Evolutionary conservation across 2,888 invertebrate genomes (phyloP), one percentile per base, ranked within the genome.

Genomic region (Chydorus sphaericus): DNA sequence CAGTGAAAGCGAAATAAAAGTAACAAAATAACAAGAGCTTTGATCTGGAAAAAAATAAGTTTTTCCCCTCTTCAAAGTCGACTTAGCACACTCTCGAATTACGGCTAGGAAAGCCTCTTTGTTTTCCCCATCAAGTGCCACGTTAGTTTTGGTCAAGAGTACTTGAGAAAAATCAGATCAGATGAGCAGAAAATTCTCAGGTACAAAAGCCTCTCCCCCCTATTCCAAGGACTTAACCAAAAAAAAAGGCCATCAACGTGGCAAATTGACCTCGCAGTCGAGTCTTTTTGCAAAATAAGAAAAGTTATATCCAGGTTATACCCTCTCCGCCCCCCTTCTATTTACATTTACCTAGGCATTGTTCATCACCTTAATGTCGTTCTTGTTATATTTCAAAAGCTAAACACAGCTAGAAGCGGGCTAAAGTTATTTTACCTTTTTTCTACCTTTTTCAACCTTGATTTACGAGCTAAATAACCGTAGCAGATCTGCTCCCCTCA

Each of bases 11-110:
- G n/a, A n/a, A n/a, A n/a, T n/a, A n/a, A n/a, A n/a, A n/a, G n/a
- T n/a, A n/a, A n/a, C n/a, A n/a, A n/a, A n/a, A n/a, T n/a, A n/a
- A n/a, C n/a, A n/a, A n/a, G n/a, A n/a, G n/a, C n/a, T n/a, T n/a
- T n/a, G n/a, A n/a, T n/a, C n/a, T n/a, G n/a, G n/a, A n/a, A n/a
- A n/a, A n/a, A n/a, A n/a, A n/a, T n/a, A n/a, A n/a, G n/a, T n/a
- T n/a, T n/a, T n/a, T n/a, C n/a, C n/a, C 44, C 28, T 44, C 44
- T 44, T 44, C 23, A n/a, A 26, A 28, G 44, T 26, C 44, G 44
- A 44, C 44, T 44, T 44, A 44, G 44, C 44, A 28, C 44, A 44
- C 44, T 44, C 44, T 44, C 44, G 44, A 44, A 44, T 44, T 44
- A 44, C 44, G 44, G 44, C 18, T 23, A 16, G n/a, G n/a, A n/a